Conservation (phyloP, 2,113 vertebrate species). For the Dicentrarchus labrax region DNA sequence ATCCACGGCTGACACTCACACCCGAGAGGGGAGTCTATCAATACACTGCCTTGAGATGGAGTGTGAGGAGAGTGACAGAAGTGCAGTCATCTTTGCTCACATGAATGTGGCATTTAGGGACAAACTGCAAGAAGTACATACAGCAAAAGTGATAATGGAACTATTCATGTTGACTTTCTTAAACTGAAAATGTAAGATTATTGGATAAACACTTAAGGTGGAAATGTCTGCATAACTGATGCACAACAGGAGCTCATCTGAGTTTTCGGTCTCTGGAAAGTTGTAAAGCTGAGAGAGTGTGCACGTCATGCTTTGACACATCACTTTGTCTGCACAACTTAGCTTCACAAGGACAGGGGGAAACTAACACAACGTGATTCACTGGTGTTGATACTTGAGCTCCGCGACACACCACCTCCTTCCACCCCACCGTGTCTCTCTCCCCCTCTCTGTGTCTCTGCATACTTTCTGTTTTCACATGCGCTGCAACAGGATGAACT, state of each 20-base stretch:
- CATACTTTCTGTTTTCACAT: conserved; percentile 33
- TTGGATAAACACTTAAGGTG: not conserved
- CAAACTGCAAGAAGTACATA: not conserved
- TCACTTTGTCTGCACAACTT: conserved; percentile 63
- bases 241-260: not conserved
- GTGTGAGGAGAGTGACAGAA: conserved; percentile 22
- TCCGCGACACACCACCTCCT: conserved; percentile 3
- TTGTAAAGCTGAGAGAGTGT: conserved; percentile 36
- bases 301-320: conserved; percentile 58
- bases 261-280: conserved; percentile 31
- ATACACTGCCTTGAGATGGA: conserved; percentile 27
- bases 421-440: conserved; percentile 3
- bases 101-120: conserved; percentile 3
- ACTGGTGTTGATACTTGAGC: conserved; percentile 52
- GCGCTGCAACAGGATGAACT: conserved; percentile 14
- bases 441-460: conserved; percentile 8
- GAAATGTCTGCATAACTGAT: conserved; percentile 19
- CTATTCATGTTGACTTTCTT: not conserved
- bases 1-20: conserved; percentile 69
- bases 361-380: conserved; percentile 65
- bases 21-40: conserved; percentile 51
- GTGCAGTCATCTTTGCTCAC: not conserved
- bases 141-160: not conserved
- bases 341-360: conserved; percentile 61
- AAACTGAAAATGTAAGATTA: not conserved